These are phyloP conservation scores for Limnephilus auricula DNA, from an alignment of 2,888 invertebrate genomes.

Conservation along the genomic window DNA sequence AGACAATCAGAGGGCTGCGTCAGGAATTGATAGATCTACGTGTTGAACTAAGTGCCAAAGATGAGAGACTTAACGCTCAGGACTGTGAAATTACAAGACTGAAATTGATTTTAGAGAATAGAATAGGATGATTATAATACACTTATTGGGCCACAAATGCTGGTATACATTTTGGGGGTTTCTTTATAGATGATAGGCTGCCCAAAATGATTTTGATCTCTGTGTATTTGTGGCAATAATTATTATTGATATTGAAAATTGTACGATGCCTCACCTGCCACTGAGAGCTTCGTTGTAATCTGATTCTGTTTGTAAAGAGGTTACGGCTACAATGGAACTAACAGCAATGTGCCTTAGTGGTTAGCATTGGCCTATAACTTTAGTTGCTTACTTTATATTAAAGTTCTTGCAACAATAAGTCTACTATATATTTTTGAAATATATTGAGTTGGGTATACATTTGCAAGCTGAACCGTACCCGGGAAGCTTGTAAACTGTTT, in stretches of 20 bases:
- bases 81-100: constrained; percentile 79
- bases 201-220: background rate
- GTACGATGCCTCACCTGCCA: background rate
- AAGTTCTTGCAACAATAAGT: background rate
- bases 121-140: constrained; percentile 4
- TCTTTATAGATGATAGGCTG: background rate
- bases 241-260: background rate
- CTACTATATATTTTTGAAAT: background rate
- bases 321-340: background rate
- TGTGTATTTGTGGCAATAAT: background rate
- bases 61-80: constrained; percentile 77
- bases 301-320: background rate
- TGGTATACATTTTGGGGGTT: background rate
- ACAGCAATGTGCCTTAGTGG: background rate
- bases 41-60: constrained; percentile 75
- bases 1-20: constrained; percentile 75
- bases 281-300: background rate
- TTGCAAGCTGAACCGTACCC: too few species aligned
- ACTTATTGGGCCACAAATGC: background rate
- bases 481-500: too few species aligned
- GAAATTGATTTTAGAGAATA: constrained; percentile 75
- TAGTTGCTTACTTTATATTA: background rate
- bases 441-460: background rate
- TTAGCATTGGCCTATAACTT: background rate
- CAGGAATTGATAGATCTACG: constrained; percentile 73